A percentile compares a stretch with the other conserved stretches of the same genome.
Evolutionary conservation across 2,797 vertebrate species (phyloP).

Genomic region (Florisuga fusca): DNA sequence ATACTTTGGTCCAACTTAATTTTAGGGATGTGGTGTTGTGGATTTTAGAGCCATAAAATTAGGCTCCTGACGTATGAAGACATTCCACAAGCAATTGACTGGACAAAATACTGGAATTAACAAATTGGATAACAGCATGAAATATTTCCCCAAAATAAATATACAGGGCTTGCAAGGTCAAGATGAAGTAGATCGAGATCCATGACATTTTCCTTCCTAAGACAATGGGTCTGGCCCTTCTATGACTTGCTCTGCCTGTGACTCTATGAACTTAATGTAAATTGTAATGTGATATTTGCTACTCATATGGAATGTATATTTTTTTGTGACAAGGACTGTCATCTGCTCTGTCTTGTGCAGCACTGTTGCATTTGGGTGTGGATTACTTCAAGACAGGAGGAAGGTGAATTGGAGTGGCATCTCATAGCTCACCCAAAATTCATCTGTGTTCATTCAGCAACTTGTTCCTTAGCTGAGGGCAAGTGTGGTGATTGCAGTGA

Average conservation of each 20-base stretch:
- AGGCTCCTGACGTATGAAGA: not conserved
- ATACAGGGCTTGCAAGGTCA: not conserved
- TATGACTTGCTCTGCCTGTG: not conserved
- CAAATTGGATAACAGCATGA: not conserved
- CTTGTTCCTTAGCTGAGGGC: not conserved
- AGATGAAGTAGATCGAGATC: not conserved
- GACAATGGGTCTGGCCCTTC: not conserved
- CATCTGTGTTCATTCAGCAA: not conserved
- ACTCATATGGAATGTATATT: accelerated
- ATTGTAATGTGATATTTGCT: not conserved
- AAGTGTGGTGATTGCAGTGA: not conserved
- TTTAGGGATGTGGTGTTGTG: not conserved
- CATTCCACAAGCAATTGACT: not conserved
- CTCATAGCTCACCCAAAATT: not conserved
- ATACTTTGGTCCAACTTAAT: not conserved
- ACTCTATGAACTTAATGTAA: not conserved
- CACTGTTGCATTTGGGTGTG: not conserved
- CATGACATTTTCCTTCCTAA: not conserved
- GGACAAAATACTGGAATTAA: not conserved
- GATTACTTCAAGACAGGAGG: not conserved
- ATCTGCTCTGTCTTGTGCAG: not conserved
- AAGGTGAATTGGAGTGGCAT: not conserved
- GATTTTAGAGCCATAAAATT: not conserved
- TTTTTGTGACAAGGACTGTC: not conserved
- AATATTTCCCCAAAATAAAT: not conserved